Base-by-base conservation (phyloP, 2,113 vertebrate species). In the Puntigrus tetrazona region DNA sequence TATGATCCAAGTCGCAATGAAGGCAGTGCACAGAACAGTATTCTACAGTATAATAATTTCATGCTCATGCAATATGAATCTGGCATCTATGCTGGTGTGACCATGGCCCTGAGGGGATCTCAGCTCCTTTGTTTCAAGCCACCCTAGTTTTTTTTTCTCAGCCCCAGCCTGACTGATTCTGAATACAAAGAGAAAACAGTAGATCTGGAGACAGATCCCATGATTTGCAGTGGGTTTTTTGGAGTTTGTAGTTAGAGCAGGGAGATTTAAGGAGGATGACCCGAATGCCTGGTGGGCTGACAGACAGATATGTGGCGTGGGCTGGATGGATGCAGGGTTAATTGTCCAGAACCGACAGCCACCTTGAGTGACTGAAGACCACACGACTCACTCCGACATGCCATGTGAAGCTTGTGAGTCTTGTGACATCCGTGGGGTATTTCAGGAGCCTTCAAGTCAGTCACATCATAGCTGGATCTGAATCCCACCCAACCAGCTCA, bases 241-340 rank as follows among this genome's bases (percentile, higher is more conserved):
- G n/a, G 72, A 45, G 72, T 72, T 65, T 65, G 31, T 55, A 55
- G 10, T 55, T 57, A 9, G 50, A 65, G 61, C 22, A 25, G 76
- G 31, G 20, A 70, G 50, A 63, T 59, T 47, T 50, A 47, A 20
- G 70, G 36, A 50, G 34, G 67, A 7, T 83, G 47, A 55, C 38
- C 38, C 47, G 52, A 52, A 57, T 8, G 59, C 59, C 27, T 43
- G 47, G n/a, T 34, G 80, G 52, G 18, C 25, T 84, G 72, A 57
- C 20, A 5, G 38, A 77, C 36, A 55, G 77, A 47, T 65, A 55
- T 74, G 36, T 72, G 47, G 22, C 45, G 18, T 45, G 29, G 41
- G 38, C 52, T 74, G 67, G 59, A 7, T 67, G 69, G 11, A 72
- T 76, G 38, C 59, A 84, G 76, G 75, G 69, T 80, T 86, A 83